Base-by-base conservation (phyloP, 2,888 invertebrate species). In the Xestia ashworthii region DNA sequence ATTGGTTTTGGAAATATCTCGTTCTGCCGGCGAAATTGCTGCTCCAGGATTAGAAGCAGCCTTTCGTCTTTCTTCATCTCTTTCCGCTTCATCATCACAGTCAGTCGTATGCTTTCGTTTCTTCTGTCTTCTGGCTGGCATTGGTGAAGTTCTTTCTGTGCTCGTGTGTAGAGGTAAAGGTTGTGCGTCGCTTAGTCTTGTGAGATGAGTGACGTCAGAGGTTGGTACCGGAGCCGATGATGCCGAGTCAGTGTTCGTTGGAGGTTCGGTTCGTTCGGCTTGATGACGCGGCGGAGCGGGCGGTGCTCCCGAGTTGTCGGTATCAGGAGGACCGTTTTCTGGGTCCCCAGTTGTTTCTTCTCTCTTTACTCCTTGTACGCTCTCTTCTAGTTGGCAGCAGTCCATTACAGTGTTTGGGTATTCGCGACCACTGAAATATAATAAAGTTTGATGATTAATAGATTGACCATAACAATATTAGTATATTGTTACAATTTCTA, bases 401-500 rank as follows among this genome's bases (percentile, higher is more conserved):
- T 99, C 99, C 98, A 99, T 98, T 69, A 99, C 98, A 73, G 99
- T 97, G 93, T 99, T 98, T 89, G 98, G 98, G 91, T 98, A 98
- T 95, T 99, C 99, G 73, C 98, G 97, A 50, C 98, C 98, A 95
- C 99, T 99, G 97, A 64, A 97, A 67, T 97, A 48, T 71, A 83
- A 80, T 62, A 69, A 8, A 74, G 25, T 44, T 62, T 25, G 19
- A 48, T 46, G 16, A 32, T 83, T 76, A 80, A 76, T 41, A 71
- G 4, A 41, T 8, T 12, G 48, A 44, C 22, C 12, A 8, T 46
- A 22, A 25, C 60, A 60, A 41, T 22, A 1, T 41, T 69, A 12
- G 6, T 22, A 8, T 41, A 19, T 12, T 2, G 38, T 0, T 22
- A 25, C 1, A 32, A 50, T n/a, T 62, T 44, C 22, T 32, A 32